Base-by-base conservation (phyloP, 2,797 vertebrate genomes). In the Myotis findleyi region DNA sequence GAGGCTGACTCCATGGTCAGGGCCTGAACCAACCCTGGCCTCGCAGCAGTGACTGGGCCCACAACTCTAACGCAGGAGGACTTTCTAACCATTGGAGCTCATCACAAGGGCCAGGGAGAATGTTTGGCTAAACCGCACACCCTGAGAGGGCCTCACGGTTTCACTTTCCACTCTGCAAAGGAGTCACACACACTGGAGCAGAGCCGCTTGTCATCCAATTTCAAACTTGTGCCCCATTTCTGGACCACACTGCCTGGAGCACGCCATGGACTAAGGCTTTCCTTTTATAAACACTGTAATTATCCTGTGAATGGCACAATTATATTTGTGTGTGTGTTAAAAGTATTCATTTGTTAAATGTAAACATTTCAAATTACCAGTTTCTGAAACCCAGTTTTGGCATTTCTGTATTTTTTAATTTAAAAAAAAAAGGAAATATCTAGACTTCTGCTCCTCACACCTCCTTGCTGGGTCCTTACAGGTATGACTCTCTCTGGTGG, bases 281-380 rank as follows among this genome's bases (percentile, higher is more conserved):
- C 79, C 71, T 89, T 75, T 64, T n/a, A 53, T 55, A 66, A 73
- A 90, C 81, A 88, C 53, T 23, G 59, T 76, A 83, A 94, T 87
- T 87, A 87, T 53, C 72, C 51, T 21, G 44, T 53, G 51, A 85
- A 85, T 47, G 55, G 55, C 55, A 83, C 47, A 69, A 51, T 87
- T 85, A 30, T 62, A 71, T 80, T 66, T 88, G 71, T 57, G 21
- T 57, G 21, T 77, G 75, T 93, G 36, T 62, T 69, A 89, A 76
- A 88, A 94, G 55, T 30, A 13, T 38, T 93, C 72, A 89, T 87
- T 87, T 93, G 62, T 87, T 83, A 95, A 91, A 87, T 83, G 68
- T 95, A 93, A 90, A 95, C 91, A 85, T 88, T 86, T 76, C 57
- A 90, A 90, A 57, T 38, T 8, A 81, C 85, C 47, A 59, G 62